A percentile compares a stretch with the other conserved stretches of the same genome.
Evolutionary conservation across 2,113 vertebrate genomes (phyloP).

Genomic region (Menura novaehollandiae): DNA sequence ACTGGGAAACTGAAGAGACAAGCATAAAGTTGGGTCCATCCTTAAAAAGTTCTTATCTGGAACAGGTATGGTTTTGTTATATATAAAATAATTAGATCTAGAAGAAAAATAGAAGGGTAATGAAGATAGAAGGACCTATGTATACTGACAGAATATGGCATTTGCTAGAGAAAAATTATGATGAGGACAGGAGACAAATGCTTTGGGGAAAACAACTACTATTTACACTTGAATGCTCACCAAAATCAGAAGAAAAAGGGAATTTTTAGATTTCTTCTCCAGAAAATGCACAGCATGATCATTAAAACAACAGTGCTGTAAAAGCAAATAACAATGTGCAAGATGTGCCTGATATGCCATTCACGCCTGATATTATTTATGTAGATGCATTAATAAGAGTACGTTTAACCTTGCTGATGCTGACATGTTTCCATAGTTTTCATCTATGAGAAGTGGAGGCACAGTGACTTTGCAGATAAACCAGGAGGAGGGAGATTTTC

Average conservation of each 20-base stretch:
- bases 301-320: neutral
- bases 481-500: neutral
- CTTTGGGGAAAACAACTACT: neutral
- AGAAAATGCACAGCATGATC: neutral
- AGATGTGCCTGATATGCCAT: neutral
- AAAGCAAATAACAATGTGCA: neutral
- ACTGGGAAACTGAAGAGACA: neutral
- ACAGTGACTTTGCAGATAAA: neutral
- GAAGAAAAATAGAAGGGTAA: neutral
- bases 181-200: neutral
- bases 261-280: neutral
- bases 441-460: neutral
- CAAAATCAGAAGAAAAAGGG: conserved; percentile 17
- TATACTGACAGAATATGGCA: neutral
- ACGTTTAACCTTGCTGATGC: neutral
- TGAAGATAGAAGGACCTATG: neutral
- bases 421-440: neutral
- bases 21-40: neutral
- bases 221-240: neutral
- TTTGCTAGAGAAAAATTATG: neutral
- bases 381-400: neutral
- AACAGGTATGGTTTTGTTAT: neutral
- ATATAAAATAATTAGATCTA: neutral
- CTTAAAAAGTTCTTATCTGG: neutral
- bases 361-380: neutral